A percentile compares a stretch with the other conserved stretches of the same genome.
Evolutionary conservation across 2,113 vertebrate genomes (phyloP).

Genomic region (Tenrec ecaudatus): DNA sequence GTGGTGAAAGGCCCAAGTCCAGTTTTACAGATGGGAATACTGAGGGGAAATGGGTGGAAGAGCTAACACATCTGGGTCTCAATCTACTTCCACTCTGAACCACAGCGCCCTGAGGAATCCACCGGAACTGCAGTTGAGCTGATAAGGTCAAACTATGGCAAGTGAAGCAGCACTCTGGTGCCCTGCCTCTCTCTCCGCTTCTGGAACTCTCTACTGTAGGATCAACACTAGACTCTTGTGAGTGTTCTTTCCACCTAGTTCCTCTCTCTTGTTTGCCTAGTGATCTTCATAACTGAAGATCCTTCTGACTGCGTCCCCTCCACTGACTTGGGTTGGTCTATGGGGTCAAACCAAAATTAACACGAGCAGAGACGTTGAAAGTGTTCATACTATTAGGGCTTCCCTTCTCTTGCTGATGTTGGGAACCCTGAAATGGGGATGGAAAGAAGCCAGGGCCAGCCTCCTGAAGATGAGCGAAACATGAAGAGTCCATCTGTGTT

Average conservation of each 20-base stretch:
- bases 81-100: neutral
- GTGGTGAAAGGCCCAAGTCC: neutral
- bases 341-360: neutral
- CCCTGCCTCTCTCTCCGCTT: rapidly evolving
- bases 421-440: neutral
- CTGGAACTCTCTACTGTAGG: too few relatives aligned
- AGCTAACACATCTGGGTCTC: neutral
- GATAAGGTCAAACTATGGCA: neutral
- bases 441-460: neutral
- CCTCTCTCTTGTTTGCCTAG: neutral
- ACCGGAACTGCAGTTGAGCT: neutral
- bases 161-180: too few relatives aligned
- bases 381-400: too few relatives aligned
- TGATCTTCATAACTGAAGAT: neutral
- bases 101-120: neutral
- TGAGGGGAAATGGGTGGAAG: neutral
- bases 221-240: too few relatives aligned
- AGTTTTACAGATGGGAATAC: neutral
- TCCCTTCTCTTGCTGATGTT: too few relatives aligned
- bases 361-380: neutral
- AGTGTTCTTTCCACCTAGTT: neutral
- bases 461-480: neutral
- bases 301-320: too few relatives aligned
- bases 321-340: neutral
- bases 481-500: too few relatives aligned